Evolutionary conservation across 2,797 vertebrate species (phyloP), one percentile per base, ranked within the genome.

Genomic region (Hippocampus kuda): DNA sequence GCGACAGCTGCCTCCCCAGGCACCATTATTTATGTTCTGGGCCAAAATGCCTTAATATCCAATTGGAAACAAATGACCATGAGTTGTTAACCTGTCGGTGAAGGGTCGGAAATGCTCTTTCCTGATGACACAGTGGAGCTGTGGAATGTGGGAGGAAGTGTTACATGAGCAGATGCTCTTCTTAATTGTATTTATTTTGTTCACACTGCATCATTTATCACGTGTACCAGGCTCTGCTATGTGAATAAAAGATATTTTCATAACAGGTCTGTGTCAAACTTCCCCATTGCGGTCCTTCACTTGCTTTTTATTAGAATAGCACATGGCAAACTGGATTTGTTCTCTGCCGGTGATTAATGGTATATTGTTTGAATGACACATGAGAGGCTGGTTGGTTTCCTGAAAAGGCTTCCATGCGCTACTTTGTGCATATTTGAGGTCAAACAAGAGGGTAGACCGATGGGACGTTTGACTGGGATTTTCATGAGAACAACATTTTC

Each of bases 131-230:
- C 78, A 77, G 41, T 70, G 80, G 67, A 79, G 68, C 78, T 74
- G 75, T 73, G 89, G 91, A 92, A 92, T 90, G 90, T 87, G 86
- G 87, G 87, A 89, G 87, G 83, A 85, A 89, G 80, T 70, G 65
- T 81, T 83, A 77, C 76, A 77, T 70, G 72, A 80, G 77, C 79
- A 85, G 76, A 83, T 78, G 66, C 79, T 76, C 72, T 70, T 65
- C 63, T 75, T 71, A 75, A 75, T 80, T 68, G 16, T n/a, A 65
- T 73, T 75, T 61, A 27, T 46, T 46, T 24, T 64, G 70, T 81
- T 68, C 38, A 65, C 42, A 27, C 8, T 24, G 22, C 6, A 42
- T 41, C 20, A 22, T 41, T 42, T 38, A 38, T 61, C 9, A 42
- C 6, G 30, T 34, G 12, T 53, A n/a, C n/a, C 34, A 24, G 16